phyloP scores from a whole-genome alignment of 2,797 vertebrate genomes.

The Acanthopagrus latus region DNA sequence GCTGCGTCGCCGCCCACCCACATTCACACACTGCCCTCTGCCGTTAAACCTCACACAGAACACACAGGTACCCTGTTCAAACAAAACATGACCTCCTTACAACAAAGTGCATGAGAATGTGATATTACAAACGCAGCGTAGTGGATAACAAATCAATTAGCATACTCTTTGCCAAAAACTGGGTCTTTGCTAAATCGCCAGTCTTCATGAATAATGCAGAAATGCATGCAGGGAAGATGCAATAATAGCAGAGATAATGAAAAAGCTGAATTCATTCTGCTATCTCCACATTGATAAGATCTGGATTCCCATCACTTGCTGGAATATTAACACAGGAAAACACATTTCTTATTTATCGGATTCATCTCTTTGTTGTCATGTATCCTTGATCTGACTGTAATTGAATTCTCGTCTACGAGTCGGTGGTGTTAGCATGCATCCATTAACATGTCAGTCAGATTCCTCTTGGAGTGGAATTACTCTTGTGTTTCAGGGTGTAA shows the following conservation, averaged over 20 bases:
- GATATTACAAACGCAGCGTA: neutral
- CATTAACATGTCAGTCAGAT: constrained; percentile 18
- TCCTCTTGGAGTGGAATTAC: constrained; percentile 25
- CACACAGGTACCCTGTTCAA: neutral
- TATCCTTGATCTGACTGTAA: constrained; percentile 45
- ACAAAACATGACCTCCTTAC: neutral
- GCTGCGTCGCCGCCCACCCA: constrained; percentile 2
- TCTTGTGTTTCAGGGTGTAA: constrained; percentile 11
- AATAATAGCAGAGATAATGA: constrained; percentile 20
- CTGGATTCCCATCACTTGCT: constrained; percentile 24
- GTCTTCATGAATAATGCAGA: constrained; percentile 26
- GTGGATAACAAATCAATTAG: neutral
- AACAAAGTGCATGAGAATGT: neutral
- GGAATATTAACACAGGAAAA: constrained; percentile 36
- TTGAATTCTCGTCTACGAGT: constrained; percentile 35
- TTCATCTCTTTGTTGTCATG: constrained; percentile 30
- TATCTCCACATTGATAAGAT: constrained; percentile 27
- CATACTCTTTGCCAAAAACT: neutral
- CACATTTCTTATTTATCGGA: constrained; percentile 7
- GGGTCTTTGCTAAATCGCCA: constrained; percentile 3
- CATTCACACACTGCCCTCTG: constrained; percentile 78
- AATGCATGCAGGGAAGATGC: neutral
- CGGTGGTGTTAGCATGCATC: constrained; percentile 10
- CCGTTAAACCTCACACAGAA: constrained; percentile 47
- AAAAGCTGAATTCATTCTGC: constrained; percentile 27